These are phyloP conservation scores for Adelosebastes latens DNA, from an alignment of 2,797 vertebrate genomes.

Conservation along the genomic window DNA sequence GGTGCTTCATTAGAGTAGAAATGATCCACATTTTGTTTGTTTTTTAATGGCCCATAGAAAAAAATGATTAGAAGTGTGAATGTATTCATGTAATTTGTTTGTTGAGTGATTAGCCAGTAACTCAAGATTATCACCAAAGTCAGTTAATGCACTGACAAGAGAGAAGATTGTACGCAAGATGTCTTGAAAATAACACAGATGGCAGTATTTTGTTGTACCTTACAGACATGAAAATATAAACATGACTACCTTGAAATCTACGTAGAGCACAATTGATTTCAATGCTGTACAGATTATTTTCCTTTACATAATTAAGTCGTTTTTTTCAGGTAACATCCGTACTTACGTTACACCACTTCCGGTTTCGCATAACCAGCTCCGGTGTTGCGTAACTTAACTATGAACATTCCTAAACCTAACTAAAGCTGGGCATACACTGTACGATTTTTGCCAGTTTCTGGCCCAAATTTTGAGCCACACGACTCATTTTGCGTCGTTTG, in stretches of 20 bases:
- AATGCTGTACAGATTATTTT: not conserved
- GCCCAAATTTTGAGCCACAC: too few relatives aligned
- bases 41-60: not conserved
- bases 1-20: not conserved
- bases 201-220: not conserved
- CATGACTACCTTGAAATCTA: not conserved
- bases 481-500: too few relatives aligned
- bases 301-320: too few relatives aligned
- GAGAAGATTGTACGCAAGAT: too few relatives aligned
- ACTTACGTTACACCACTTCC: too few relatives aligned
- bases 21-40: not conserved
- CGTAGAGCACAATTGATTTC: not conserved
- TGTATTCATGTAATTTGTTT: not conserved
- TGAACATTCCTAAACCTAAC: too few relatives aligned
- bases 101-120: not conserved
- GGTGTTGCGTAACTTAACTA: too few relatives aligned
- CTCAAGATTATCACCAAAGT: not conserved
- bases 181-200: not conserved
- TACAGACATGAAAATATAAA: not conserved
- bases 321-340: too few relatives aligned
- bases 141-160: not conserved
- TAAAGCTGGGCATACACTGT: too few relatives aligned
- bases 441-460: too few relatives aligned
- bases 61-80: not conserved
- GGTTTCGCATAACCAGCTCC: too few relatives aligned